A percentile compares a stretch with the other conserved stretches of the same genome.
Conservation (phyloP, 30 jellyfish, hydroid and myxozoan genomes). For the Pseudorhiza aurosa region DNA sequence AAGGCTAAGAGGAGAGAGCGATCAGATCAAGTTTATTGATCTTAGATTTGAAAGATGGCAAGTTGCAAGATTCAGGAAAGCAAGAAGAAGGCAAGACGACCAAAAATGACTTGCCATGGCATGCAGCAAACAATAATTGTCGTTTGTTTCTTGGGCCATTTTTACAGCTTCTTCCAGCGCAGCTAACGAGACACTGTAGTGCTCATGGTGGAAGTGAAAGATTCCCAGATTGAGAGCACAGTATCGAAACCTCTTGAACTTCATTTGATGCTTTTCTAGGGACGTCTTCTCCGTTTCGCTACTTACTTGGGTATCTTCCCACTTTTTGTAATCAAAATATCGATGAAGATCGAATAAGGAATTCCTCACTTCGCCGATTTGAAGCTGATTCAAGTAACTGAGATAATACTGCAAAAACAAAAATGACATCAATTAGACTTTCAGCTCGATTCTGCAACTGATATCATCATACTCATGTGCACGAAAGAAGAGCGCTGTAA, state of each 20-base stretch:
- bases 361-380: slow-evolving; percentile 56
- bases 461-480: too few relatives aligned
- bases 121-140: slow-evolving; percentile 73
- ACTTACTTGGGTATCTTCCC: slow-evolving; percentile 35
- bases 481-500: too few relatives aligned
- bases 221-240: slow-evolving; percentile 81
- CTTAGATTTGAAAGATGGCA: too few relatives aligned
- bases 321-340: slow-evolving; percentile 73
- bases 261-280: slow-evolving; percentile 71
- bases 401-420: slow-evolving; percentile 50
- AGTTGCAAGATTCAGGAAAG: too few relatives aligned
- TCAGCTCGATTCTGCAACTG: neutral
- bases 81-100: too few relatives aligned
- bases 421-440: neutral
- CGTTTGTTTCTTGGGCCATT: slow-evolving; percentile 93
- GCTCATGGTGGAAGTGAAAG: slow-evolving; percentile 69
- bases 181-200: slow-evolving; percentile 56
- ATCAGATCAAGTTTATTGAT: too few relatives aligned
- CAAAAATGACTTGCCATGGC: slow-evolving; percentile 72
- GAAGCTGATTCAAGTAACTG: slow-evolving; percentile 70
- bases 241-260: slow-evolving; percentile 84
- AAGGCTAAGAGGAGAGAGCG: too few relatives aligned
- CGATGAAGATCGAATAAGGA: slow-evolving; percentile 67
- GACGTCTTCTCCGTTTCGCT: slow-evolving; percentile 49
- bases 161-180: slow-evolving; percentile 87